Base-by-base conservation (phyloP, 2,888 invertebrate genomes). In the Erebia palarica region DNA sequence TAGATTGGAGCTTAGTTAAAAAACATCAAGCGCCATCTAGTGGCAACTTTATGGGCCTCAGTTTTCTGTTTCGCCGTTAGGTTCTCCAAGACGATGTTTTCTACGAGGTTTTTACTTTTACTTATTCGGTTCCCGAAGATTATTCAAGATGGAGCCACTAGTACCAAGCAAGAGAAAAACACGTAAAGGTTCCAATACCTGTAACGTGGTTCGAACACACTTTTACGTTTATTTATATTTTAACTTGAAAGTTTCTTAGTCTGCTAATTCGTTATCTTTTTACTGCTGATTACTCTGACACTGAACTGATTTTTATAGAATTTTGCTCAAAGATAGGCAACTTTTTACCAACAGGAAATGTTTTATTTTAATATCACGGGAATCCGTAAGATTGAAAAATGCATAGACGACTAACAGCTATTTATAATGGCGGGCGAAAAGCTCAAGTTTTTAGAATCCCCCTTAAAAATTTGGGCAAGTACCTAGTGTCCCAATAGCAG, bases 21-120 rank as follows among this genome's bases (percentile, higher is more conserved):
- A n/a, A 60, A 42, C 3, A 16, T 60, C 2, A 16, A 63, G 11
- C 63, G 63, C 47, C 63, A 63, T 63, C 63, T 63, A 49, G 18
- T 11, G 63, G 21, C 18, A 7, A 8, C 14, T 21, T 21, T n/a
- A 13, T 7, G 21, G 18, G 44, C 47, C 44, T 13, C 10, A 63
- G 49, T 47, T 44, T 49, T 3, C 8, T 63, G 1, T 21, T 49
- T 3, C 13, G 7, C 44, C 55, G 55, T 18, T 55, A 55, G 55
- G 18, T 16, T 55, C 18, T n/a, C 16, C 16, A 21, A 0, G 13
- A 16, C 13, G 47, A 8, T 21, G 13, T 7, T 47, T 16, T 47
- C 18, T 21, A 57, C 11, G n/a, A 13, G 8, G 21, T 21, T 63
- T 49, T 14, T 21, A 21, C 11, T 18, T 61, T 47, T 27, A 13